Conservation (phyloP, 2,888 invertebrate species). For the Mactromeris polynyma region DNA sequence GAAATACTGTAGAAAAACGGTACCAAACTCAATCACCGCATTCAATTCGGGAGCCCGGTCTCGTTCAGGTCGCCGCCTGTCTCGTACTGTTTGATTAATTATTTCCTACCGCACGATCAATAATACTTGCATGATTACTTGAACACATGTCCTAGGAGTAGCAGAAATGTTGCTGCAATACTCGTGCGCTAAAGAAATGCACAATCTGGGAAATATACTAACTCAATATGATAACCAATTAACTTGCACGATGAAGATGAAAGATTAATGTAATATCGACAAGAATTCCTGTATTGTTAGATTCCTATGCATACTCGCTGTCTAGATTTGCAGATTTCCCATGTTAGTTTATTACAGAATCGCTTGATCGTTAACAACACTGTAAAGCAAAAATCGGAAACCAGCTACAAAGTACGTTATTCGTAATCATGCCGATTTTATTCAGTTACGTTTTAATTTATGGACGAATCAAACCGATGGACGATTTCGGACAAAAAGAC, state of each 20-base stretch:
- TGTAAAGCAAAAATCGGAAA: too few relatives aligned
- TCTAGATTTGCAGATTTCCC: not conserved
- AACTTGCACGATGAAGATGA: not conserved
- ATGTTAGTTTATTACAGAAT: not conserved
- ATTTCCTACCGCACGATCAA: not conserved
- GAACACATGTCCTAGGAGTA: not conserved
- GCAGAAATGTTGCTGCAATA: not conserved
- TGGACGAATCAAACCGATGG: too few relatives aligned
- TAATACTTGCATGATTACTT: not conserved
- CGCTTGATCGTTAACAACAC: not conserved
- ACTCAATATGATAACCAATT: not conserved
- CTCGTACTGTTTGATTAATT: not conserved
- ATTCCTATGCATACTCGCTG: not conserved
- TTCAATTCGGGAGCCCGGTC: too few relatives aligned
- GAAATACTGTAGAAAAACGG: too few relatives aligned
- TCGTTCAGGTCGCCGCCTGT: not conserved
- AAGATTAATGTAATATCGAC: not conserved
- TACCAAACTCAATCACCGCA: too few relatives aligned
- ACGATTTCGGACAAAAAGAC: too few relatives aligned
- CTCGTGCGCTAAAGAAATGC: not conserved
- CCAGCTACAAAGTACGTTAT: too few relatives aligned
- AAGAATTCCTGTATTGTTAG: not conserved
- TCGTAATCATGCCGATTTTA: too few relatives aligned
- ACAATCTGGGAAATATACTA: not conserved
- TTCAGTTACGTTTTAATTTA: too few relatives aligned